Evolutionary conservation across 2,888 invertebrate species (phyloP).

Genomic region (Pyrrhia umbra): DNA sequence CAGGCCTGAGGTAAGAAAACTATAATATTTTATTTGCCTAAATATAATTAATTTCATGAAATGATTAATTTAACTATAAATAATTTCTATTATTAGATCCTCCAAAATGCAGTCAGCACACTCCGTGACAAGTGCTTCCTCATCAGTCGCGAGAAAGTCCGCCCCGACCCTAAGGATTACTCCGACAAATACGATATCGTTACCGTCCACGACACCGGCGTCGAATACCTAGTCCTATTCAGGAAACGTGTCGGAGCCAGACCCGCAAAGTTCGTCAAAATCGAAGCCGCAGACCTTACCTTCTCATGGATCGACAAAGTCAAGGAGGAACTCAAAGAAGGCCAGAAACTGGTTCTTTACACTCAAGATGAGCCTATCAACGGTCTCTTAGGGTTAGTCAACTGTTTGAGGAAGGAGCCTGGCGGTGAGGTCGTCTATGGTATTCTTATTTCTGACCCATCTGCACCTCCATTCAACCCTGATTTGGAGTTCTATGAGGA

Average conservation of each 20-base stretch:
- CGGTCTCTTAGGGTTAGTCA: conserved; percentile 97
- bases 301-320: conserved; percentile 89
- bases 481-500: conserved; percentile 91
- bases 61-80: no score
- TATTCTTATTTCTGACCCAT: conserved; percentile 91
- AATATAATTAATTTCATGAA: not conserved
- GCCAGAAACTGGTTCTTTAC: conserved; percentile 91
- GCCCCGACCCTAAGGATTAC: conserved; percentile 82
- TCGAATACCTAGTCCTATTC: conserved; percentile 89
- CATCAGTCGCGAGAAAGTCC: conserved; percentile 90
- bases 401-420: conserved; percentile 95
- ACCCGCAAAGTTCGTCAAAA: conserved; percentile 85
- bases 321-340: conserved; percentile 82
- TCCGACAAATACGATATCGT: conserved; percentile 86
- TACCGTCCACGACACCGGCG: conserved; percentile 84
- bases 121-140: conserved; percentile 91
- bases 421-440: conserved; percentile 92
- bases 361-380: conserved; percentile 92
- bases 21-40: not conserved
- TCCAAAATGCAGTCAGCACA: conserved; percentile 84
- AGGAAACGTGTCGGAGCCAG: conserved; percentile 85
- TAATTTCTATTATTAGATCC: conserved; percentile 68
- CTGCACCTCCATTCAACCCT: conserved; percentile 92
- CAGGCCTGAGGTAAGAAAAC: conserved; percentile 82
- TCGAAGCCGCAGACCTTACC: conserved; percentile 78